Evolutionary conservation across 2,888 invertebrate species (phyloP), one percentile per base, ranked within the genome.

Genomic region (Malthinus seriepunctatus): DNA sequence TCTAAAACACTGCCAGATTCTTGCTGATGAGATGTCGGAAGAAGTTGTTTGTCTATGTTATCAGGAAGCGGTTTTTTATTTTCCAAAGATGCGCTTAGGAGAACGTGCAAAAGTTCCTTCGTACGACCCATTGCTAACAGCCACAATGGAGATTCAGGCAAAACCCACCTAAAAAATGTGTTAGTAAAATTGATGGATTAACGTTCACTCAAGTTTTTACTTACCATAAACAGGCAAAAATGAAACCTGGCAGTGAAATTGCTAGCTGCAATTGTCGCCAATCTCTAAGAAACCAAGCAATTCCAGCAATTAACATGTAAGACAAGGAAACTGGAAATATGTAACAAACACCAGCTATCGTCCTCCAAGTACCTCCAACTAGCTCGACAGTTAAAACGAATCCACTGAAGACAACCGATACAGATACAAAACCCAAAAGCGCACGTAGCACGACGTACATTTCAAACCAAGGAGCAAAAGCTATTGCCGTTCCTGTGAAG

Each of bases 131-230:
- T 86, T 35, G 88, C 87, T 49, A 90, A 76, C 32, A 90, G 77
- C 91, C 91, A 91, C 71, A 90, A 81, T 0, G 91, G 91, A 1
- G 90, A 90, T 81, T 91, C 90, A n/a, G 90, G 90, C 54, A 90
- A 78, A 33, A 90, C 80, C 78, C 87, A 88, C 87, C 90, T 90
- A 73, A 23, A 23, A 23, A 23, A n/a, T n/a, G n/a, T n/a, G n/a
- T n/a, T n/a, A n/a, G n/a, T n/a, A n/a, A n/a, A n/a, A n/a, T n/a
- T n/a, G n/a, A n/a, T n/a, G n/a, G n/a, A n/a, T 10, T 11, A 10
- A 37, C 10, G 12, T 9, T 37, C 8, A 39, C n/a, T 7, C 6
- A 15, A 3, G 2, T 9, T 3, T n/a, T 15, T 1, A 76, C 81
- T 83, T 79, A 89, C 88, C 88, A 90, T 66, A 89, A 78, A 58